Percentiles rank a stretch among this genome's conserved stretches.
Evolutionary conservation across 1,140 invertebrate genomes (phyloP).

Genomic region (Drosophila sucinea): DNA sequence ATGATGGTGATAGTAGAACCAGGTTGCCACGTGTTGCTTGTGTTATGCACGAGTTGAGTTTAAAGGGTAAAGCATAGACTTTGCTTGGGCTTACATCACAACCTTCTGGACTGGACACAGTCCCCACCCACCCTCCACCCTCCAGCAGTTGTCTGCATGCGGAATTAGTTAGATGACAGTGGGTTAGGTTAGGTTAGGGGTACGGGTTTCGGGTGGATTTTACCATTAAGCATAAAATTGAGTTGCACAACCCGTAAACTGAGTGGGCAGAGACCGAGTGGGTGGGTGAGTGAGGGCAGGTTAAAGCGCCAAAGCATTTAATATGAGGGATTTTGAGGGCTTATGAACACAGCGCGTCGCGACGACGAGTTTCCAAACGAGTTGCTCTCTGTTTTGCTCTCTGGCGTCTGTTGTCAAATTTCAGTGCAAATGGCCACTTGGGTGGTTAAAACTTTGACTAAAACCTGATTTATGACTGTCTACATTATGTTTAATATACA

Average conservation of each 20-base stretch:
- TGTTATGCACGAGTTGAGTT: slow-evolving; percentile 47
- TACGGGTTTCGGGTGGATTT: slow-evolving; percentile 13
- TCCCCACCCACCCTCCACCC: not conserved
- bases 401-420: slow-evolving; percentile 17
- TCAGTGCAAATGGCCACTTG: slow-evolving; percentile 21
- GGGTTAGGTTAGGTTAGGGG: not conserved
- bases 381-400: slow-evolving; percentile 2
- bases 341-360: slow-evolving; percentile 29
- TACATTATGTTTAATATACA: not conserved
- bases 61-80: not conserved
- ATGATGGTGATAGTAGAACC: not conserved
- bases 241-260: slow-evolving; percentile 45
- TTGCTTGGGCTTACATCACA: slow-evolving; percentile 17
- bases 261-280: too few relatives aligned
- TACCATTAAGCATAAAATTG: slow-evolving; percentile 60
- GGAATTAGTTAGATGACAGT: slow-evolving; percentile 43
- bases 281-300: not conserved
- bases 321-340: slow-evolving; percentile 52
- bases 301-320: slow-evolving; percentile 52
- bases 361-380: slow-evolving; percentile 14
- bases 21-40: slow-evolving; percentile 60
- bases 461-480: slow-evolving; percentile 37
- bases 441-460: slow-evolving; percentile 24
- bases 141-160: slow-evolving; percentile 1
- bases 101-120: slow-evolving; percentile 1